Conservation (phyloP, 2,888 invertebrate species). For the Coleophora flavipennella region DNA sequence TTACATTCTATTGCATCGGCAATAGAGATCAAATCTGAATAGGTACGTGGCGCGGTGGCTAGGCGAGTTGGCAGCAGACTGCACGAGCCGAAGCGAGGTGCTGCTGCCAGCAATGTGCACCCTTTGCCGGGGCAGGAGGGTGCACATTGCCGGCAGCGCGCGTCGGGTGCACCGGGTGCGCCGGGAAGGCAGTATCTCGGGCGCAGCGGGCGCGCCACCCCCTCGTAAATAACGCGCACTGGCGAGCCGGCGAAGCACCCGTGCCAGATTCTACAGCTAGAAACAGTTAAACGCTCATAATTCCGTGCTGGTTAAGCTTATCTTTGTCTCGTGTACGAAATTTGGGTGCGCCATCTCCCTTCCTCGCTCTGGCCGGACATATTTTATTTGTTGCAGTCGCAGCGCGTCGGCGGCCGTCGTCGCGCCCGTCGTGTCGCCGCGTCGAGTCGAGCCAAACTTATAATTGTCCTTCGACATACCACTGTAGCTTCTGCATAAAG, state of each 20-base stretch:
- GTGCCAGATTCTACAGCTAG: constrained; percentile 73
- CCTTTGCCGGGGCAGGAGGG: constrained; percentile 1
- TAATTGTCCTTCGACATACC: constrained; percentile 70
- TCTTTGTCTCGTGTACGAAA: constrained; percentile 71
- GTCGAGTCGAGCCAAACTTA: constrained; percentile 65
- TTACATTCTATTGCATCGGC: constrained; percentile 41
- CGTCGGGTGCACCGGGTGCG: constrained; percentile 47
- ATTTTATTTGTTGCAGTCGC: constrained; percentile 69
- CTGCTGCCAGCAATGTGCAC: constrained; percentile 18
- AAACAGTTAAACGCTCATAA: constrained; percentile 74
- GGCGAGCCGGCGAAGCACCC: constrained; percentile 72
- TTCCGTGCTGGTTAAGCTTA: constrained; percentile 73
- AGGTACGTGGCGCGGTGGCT: constrained; percentile 30
- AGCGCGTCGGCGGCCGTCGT: no score
- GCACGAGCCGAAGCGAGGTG: constrained; percentile 57
- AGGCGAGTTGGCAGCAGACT: constrained; percentile 56
- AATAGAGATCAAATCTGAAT: constrained; percentile 54
- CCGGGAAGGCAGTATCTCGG: constrained; percentile 68
- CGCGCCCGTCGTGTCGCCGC: no score
- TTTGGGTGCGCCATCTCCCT: constrained; percentile 59
- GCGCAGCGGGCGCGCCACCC: constrained; percentile 55
- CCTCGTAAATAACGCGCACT: constrained; percentile 71
- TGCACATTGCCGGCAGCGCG: constrained; percentile 17
- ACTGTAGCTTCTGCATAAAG: constrained; percentile 64
- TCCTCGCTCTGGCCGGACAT: constrained; percentile 60